Evolutionary conservation across 2,113 vertebrate genomes (phyloP), one percentile per base, ranked within the genome.

Genomic region (Takifugu flavidus): DNA sequence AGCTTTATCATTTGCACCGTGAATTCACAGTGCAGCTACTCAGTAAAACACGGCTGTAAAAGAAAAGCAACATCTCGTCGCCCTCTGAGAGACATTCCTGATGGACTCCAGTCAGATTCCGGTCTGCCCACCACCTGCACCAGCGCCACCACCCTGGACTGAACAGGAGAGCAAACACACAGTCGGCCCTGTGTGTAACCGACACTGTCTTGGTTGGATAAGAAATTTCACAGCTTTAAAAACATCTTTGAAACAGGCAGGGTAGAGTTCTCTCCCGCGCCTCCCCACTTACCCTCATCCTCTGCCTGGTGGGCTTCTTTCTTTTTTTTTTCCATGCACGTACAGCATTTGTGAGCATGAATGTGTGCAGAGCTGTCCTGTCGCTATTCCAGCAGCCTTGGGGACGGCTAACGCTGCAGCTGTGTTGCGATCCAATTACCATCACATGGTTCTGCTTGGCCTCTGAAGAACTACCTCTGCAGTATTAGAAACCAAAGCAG

Each of bases 191-290:
- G 75, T 82, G 77, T 86, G 83, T 70, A 84, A 87, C 67, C 4
- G 3, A 79, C 78, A 62, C 81, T 49, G 73, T 70, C 25, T 71
- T 59, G 66, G 78, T 62, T 55, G 72, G 61, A 77, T 64, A 29
- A 77, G 69, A 86, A 85, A 87, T 87, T 80, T 87, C 84, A 87
- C 88, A 88, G 84, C 79, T 88, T 87, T 87, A 82, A 84, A 91
- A 89, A 87, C 86, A 88, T 86, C 73, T 87, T 86, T 87, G 86
- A 89, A 90, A 89, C 82, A 89, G 86, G 74, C 79, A 65, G 82
- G 72, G 72, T 90, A 82, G 79, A 75, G 84, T 89, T 90, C 83
- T 82, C 71, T 56, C 56, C 70, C 54, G 27, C 74, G 56, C 75
- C 77, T 56, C 68, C 68, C 70, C 75, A 75, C 75, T 81, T 70